A percentile compares a stretch with the other conserved stretches of the same genome.
phyloP scores from a whole-genome alignment of 2,113 vertebrate species.

The Sebastes fasciatus region DNA sequence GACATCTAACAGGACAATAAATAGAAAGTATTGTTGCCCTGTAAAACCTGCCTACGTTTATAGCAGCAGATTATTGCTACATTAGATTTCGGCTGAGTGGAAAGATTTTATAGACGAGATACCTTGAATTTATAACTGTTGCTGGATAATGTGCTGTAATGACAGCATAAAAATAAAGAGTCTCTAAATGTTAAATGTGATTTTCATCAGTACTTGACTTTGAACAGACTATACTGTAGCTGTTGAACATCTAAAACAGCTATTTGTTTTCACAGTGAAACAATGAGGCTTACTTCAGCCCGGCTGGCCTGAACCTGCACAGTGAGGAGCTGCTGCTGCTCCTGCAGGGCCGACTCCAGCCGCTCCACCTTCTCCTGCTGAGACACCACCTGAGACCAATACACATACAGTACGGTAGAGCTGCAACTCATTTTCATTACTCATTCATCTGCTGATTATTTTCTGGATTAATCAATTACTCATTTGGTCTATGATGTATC shows the following conservation, averaged over 20 bases:
- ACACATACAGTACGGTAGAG: neutral
- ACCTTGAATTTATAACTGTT: no score
- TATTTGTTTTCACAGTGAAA: neutral
- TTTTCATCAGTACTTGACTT: no score
- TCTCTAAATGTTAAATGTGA: no score
- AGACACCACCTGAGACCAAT: constrained; percentile 48
- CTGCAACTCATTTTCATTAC: neutral
- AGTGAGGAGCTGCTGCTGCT: constrained; percentile 54
- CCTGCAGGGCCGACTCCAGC: constrained; percentile 53
- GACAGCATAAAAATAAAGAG: no score
- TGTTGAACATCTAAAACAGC: neutral
- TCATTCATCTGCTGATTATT: neutral
- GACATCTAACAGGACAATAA: no score
- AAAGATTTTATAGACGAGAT: neutral
- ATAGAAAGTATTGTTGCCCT: neutral
- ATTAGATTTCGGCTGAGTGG: no score
- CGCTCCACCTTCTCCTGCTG: constrained; percentile 51
- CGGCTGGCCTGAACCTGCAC: constrained; percentile 44
- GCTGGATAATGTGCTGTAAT: no score
- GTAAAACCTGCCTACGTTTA: neutral
- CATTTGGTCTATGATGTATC: neutral
- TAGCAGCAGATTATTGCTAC: no score
- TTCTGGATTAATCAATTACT: neutral
- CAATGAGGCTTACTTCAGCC: constrained; percentile 42
- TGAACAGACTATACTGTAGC: no score